Base-by-base conservation (phyloP, 53 echinoderm and acorn worm species). In the Stichopus horrens region DNA sequence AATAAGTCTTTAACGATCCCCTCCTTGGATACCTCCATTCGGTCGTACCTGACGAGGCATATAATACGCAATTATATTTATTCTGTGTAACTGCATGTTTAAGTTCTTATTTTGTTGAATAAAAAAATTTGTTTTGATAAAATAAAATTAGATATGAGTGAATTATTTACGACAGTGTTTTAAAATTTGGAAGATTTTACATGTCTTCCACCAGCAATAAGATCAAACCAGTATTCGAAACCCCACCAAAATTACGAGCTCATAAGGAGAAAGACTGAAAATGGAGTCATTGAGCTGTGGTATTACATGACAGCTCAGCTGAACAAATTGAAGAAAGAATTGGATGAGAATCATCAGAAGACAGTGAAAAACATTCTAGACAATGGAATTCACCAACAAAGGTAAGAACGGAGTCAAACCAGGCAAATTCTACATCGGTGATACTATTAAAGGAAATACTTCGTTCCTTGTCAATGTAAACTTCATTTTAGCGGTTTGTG, bases 241-340 rank as follows among this genome's bases (percentile, higher is more conserved):
- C 94, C 92, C 5, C 89, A 77, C 66, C 22, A 23, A 76, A 82
- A 94, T n/a, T 86, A 92, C 55, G 94, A 94, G 85, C 86, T 89
- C 23, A 81, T 92, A 20, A 85, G 89, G 6, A 86, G 92, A 60
- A 92, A 89, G 21, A 84, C 92, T 56, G 90, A 89, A 55, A 92
- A 94, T 73, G 94, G 91, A 14, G 91, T 92, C 52, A 91, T 90
- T 18, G 94, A 94, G 71, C 82, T 94, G 52, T 94, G 94, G 94
- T 94, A 89, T 88, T 94, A 92, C 79, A 73, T 94, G 23, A 92
- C 82, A 67, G 86, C 94, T 54, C 90, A 94, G 88, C 91, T 94
- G 4, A 76, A 89, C 4, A 94, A 94, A 87, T 60, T 91, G 4
- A 91, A 91, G 67, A 75, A 87, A 91, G 82, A 86, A 55, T 76